Percentiles rank a stretch among this genome's conserved stretches.
These are phyloP conservation scores for Sinocyclocheilus maitianheensis DNA, from an alignment of 2,113 vertebrate genomes.

Conservation along the genomic window DNA sequence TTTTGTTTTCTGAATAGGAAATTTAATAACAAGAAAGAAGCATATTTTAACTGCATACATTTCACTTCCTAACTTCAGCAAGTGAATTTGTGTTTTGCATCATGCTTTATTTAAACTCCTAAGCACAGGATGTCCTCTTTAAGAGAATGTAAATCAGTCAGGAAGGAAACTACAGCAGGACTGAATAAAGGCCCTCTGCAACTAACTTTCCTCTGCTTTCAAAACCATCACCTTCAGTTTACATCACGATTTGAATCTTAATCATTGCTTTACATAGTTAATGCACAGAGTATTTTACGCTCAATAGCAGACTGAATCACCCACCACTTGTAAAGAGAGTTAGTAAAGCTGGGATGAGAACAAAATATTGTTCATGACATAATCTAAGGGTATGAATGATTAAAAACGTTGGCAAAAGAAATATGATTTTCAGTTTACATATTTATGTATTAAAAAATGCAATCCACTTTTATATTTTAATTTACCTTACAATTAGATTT, in stretches of 20 bases:
- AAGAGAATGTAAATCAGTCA: constrained; percentile 47
- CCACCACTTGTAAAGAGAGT: not conserved
- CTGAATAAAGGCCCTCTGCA: constrained; percentile 53
- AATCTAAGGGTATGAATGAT: not conserved
- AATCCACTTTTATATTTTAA: too few species aligned
- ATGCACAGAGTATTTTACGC: not conserved
- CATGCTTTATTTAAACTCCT: constrained; percentile 10
- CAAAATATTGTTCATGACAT: not conserved
- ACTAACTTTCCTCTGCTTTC: constrained; percentile 16
- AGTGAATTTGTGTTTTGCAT: constrained; percentile 22
- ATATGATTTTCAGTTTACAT: too few species aligned
- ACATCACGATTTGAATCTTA: not conserved
- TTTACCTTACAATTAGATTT: too few species aligned
- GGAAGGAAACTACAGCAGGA: constrained; percentile 64
- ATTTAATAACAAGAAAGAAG: not conserved
- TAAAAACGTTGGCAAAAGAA: not conserved
- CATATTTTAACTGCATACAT: not conserved
- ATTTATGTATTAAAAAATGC: too few species aligned
- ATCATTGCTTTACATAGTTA: not conserved
- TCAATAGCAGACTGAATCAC: not conserved
- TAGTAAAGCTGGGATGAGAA: not conserved
- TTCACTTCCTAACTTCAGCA: not conserved
- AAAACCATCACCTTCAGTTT: not conserved
- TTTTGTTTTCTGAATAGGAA: not conserved
- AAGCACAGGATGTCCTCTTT: constrained; percentile 61